Percentiles rank a stretch among this genome's conserved stretches.
Evolutionary conservation across 2,888 invertebrate genomes (phyloP).

Genomic region (Elmis aenea): DNA sequence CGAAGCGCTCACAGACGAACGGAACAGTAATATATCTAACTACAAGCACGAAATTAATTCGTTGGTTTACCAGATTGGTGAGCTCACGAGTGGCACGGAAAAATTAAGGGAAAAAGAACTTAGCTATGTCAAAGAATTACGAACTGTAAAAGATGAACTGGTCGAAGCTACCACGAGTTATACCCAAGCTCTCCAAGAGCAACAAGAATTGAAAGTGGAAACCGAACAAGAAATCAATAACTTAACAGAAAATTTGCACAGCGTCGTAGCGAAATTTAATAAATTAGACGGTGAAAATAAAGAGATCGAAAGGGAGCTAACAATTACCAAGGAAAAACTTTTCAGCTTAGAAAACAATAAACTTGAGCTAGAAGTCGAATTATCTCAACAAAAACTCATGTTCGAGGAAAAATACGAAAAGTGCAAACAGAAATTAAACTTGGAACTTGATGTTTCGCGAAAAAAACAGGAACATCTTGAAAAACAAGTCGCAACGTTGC

Average conservation of each 20-base stretch:
- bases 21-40: constrained; percentile 4
- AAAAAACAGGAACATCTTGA: too few species aligned
- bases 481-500: too few species aligned
- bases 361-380: constrained; percentile 13
- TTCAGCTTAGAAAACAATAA: constrained; percentile 16
- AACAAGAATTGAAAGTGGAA: constrained; percentile 22
- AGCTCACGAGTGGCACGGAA: constrained; percentile 13
- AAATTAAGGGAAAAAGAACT: constrained; percentile 16
- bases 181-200: constrained; percentile 18
- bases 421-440: constrained; percentile 4
- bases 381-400: constrained; percentile 14
- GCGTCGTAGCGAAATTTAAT: constrained; percentile 24
- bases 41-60: constrained; percentile 14
- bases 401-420: constrained; percentile 13
- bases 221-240: constrained; percentile 19
- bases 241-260: constrained; percentile 26
- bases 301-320: constrained; percentile 7
- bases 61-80: constrained; percentile 12
- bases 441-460: constrained; percentile 4
- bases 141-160: constrained; percentile 20
- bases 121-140: constrained; percentile 17
- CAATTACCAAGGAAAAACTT: too few species aligned
- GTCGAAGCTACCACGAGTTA: constrained; percentile 20
- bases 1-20: constrained; percentile 15
- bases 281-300: constrained; percentile 13